These are phyloP conservation scores for Mylabris phalerata DNA, from an alignment of 1,140 invertebrate genomes.

Conservation along the genomic window DNA sequence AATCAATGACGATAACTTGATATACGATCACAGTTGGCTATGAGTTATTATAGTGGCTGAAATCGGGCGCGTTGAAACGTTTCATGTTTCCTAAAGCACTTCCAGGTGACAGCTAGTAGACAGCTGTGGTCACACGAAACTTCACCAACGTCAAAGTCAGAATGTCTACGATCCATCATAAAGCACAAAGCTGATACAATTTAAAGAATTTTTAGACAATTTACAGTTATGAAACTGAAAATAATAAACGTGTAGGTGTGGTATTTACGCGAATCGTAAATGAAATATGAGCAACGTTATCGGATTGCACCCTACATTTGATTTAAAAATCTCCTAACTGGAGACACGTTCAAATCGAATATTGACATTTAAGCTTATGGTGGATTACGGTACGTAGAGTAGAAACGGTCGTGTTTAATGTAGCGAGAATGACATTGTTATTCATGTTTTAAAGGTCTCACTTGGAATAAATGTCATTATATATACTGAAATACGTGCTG, in stretches of 20 bases:
- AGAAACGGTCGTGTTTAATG: slow-evolving; percentile 22
- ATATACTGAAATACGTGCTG: slow-evolving; percentile 6
- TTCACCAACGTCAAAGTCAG: neutral
- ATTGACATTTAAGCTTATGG: slow-evolving; percentile 22
- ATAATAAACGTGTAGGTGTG: too few species aligned
- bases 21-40: slow-evolving; percentile 19
- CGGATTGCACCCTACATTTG: slow-evolving; percentile 6
- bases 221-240: too few species aligned
- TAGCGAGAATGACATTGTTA: slow-evolving; percentile 29
- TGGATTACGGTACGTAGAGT: slow-evolving; percentile 12
- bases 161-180: too few species aligned
- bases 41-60: slow-evolving; percentile 16
- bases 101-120: slow-evolving; percentile 15
- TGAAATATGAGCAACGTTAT: neutral
- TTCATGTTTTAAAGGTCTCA: slow-evolving; percentile 26
- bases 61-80: slow-evolving; percentile 4
- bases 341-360: slow-evolving; percentile 12
- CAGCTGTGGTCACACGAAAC: slow-evolving; percentile 16
- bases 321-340: slow-evolving; percentile 10
- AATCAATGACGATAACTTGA: slow-evolving; percentile 22
- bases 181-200: too few species aligned
- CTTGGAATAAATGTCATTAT: slow-evolving; percentile 27
- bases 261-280: too few species aligned
- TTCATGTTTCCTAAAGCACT: slow-evolving; percentile 13
- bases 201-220: too few species aligned